Evolutionary conservation across 2,113 vertebrate genomes (phyloP).

Genomic region (Struthidea cinerea): DNA sequence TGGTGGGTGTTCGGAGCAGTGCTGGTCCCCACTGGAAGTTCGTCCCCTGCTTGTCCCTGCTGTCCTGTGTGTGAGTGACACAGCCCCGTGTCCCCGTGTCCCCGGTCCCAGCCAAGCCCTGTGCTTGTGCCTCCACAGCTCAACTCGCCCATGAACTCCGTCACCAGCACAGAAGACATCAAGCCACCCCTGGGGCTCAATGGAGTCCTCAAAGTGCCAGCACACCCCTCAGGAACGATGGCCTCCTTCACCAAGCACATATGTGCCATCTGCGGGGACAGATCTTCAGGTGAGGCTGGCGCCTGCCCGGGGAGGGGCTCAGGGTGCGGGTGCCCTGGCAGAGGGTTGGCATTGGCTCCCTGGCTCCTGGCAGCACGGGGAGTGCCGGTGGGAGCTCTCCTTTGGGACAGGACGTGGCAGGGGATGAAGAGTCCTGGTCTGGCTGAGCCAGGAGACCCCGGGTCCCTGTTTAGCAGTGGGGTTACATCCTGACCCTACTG

Average conservation of each 20-base stretch:
- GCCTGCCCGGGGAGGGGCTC: rapidly evolving
- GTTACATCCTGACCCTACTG: rapidly evolving
- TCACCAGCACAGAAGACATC: slow-evolving; percentile 97
- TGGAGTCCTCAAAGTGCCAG: slow-evolving; percentile 94
- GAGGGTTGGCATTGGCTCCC: not conserved
- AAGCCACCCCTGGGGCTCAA: slow-evolving; percentile 96
- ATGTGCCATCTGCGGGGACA: slow-evolving; percentile 98
- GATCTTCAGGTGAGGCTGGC: slow-evolving; percentile 87
- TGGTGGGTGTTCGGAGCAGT: not conserved
- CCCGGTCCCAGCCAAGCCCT: not conserved
- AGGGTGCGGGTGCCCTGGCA: not conserved
- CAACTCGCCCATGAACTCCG: slow-evolving; percentile 93
- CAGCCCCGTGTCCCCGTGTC: not conserved
- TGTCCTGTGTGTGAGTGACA: not conserved
- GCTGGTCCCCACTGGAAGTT: not conserved
- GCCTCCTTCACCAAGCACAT: slow-evolving; percentile 98
- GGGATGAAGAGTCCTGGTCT: not conserved
- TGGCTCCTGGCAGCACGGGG: not conserved
- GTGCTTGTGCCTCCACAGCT: slow-evolving; percentile 73
- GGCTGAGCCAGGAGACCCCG: not conserved
- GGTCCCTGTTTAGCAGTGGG: not conserved
- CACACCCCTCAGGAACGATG: slow-evolving; percentile 86
- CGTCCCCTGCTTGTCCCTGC: not conserved
- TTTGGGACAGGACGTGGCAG: not conserved
- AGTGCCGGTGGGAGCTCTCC: not conserved